phyloP scores from a whole-genome alignment of 2,888 invertebrate species.

The Nipponacmea schrenckii region DNA sequence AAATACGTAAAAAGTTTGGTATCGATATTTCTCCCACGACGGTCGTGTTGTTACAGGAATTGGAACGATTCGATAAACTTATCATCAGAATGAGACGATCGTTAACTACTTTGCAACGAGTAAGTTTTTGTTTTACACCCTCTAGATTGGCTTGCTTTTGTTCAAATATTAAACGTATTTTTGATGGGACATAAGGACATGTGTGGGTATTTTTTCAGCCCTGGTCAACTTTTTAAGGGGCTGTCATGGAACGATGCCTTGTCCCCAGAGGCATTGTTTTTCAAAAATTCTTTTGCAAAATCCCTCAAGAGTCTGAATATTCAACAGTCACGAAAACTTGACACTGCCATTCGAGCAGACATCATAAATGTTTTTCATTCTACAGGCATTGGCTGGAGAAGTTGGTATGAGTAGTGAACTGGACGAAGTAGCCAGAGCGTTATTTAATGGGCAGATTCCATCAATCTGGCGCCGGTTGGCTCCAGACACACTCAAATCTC shows the following conservation, averaged over 20 bases:
- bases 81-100: constrained; percentile 78
- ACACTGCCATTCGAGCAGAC: no score
- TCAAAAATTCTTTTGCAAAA: no score
- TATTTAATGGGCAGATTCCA: constrained; percentile 89
- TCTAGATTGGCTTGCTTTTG: neutral
- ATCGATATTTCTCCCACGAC: constrained; percentile 84
- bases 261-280: no score
- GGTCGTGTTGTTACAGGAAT: constrained; percentile 86
- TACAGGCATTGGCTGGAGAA: constrained; percentile 85
- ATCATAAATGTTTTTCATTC: no score
- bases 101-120: constrained; percentile 75
- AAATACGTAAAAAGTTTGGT: constrained; percentile 83
- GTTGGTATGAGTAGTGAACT: constrained; percentile 89
- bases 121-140: constrained; percentile 30
- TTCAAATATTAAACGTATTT: no score
- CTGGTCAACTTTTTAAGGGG: no score
- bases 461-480: constrained; percentile 82
- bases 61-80: constrained; percentile 87
- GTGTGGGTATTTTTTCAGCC: no score
- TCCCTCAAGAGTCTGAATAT: no score
- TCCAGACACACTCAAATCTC: constrained; percentile 85
- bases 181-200: no score
- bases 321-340: no score
- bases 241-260: no score
- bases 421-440: constrained; percentile 83